Base-by-base conservation (phyloP, 1,140 invertebrate species). In the Carcinoscorpius rotundicauda region DNA sequence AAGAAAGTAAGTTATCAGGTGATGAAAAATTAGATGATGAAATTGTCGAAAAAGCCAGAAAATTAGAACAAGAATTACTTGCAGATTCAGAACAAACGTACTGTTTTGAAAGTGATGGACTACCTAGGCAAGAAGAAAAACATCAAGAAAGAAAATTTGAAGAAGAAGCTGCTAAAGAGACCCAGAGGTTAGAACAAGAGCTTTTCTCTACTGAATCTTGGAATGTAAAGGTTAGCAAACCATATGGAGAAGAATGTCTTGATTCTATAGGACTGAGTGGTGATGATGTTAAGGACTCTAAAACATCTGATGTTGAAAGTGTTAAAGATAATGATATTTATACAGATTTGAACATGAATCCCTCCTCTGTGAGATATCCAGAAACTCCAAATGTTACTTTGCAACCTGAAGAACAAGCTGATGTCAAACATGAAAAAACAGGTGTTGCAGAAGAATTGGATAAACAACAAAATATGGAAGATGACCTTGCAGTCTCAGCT, bases 401-500 rank as follows among this genome's bases (percentile, higher is more conserved):
- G 6, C 64, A 66, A 9, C 57, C 53, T 66, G 62, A 65, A 49
- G 64, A 52, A 49, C 64, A 63, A 50, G 4, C 58, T 55, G 64
- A 68, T 60, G 64, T 61, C 52, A 63, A 66, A 58, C 5, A 64
- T 4, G 62, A 66, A 60, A 63, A 66, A 61, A 64, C 65, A 59
- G 61, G 60, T 9, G 6, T n/a, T 8, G 50, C 62, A 51, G 51
- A 64, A 29, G 67, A 68, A 10, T 65, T 68, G 11, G 67, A 71
- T 61, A 65, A 71, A 65, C 70, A 73, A 51, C 53, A 72, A 58
- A 73, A 71, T 60, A 71, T 71, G 6, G 72, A 73, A 69, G 72
- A 73, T 69, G 72, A 73, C 62, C 60, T 73, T 4, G 72, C 72
- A 11, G 72, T 73, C 4, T 71, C 71, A 10, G 72, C 72, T 55